Percentiles rank a stretch among this genome's conserved stretches.
Evolutionary conservation across 2,797 vertebrate species (phyloP).

Genomic region (Acanthurus leucopareius): DNA sequence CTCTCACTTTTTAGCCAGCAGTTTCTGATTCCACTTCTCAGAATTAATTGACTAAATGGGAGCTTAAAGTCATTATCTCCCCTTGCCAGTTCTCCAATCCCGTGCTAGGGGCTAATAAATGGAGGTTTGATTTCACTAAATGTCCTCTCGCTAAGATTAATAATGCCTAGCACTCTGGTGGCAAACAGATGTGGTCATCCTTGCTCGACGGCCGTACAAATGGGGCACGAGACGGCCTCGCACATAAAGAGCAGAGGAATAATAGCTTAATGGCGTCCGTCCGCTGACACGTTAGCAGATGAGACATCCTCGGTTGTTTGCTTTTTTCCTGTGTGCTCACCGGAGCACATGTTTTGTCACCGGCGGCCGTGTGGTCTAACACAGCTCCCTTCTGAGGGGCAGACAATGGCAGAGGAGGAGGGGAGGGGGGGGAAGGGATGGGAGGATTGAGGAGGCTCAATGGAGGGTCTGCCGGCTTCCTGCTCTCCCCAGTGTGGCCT

Average conservation of each 20-base stretch:
- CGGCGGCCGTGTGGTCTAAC: conserved; percentile 63
- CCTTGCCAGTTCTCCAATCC: conserved; percentile 64
- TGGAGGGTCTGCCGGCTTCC: conserved; percentile 64
- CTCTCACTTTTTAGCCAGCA: conserved; percentile 46
- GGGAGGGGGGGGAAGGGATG: neutral
- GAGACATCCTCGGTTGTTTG: conserved; percentile 60
- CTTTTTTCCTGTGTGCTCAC: conserved; percentile 53
- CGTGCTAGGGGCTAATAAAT: conserved; percentile 74
- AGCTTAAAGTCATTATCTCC: conserved; percentile 78
- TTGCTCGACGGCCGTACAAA: conserved; percentile 49
- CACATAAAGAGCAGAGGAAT: conserved; percentile 43
- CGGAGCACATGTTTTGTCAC: conserved; percentile 67
- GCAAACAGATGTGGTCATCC: conserved; percentile 72
- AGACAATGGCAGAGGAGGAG: conserved; percentile 51
- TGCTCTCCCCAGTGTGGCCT: conserved; percentile 67
- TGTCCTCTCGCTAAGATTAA: conserved; percentile 72
- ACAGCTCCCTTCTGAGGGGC: conserved; percentile 43
- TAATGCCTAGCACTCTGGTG: conserved; percentile 58
- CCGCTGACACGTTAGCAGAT: conserved; percentile 45
- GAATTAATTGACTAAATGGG: conserved; percentile 78
- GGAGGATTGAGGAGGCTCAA: conserved; percentile 34
- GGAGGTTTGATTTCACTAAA: conserved; percentile 77
- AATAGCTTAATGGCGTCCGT: conserved; percentile 60
- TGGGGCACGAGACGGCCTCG: conserved; percentile 48
- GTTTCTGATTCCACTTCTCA: conserved; percentile 63